A percentile compares a stretch with the other conserved stretches of the same genome.
phyloP scores from a whole-genome alignment of 2,888 invertebrate genomes.

The Lepidochitona cinerea region DNA sequence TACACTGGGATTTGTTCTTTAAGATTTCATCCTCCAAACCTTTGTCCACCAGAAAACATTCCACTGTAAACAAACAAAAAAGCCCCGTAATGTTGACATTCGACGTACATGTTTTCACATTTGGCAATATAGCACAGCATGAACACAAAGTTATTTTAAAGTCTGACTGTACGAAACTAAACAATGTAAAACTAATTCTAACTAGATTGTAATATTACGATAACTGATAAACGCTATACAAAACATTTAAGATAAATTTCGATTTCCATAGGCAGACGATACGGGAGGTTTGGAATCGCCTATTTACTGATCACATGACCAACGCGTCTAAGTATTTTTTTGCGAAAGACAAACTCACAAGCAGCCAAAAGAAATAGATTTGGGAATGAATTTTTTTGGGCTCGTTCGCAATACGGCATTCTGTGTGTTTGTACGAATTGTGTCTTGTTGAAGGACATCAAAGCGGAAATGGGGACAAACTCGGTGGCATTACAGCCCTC shows the following conservation, averaged over 20 bases:
- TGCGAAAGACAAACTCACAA: too few species aligned
- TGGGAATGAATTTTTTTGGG: too few species aligned
- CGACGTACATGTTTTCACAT: not conserved
- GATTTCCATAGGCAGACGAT: too few species aligned
- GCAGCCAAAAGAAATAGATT: too few species aligned
- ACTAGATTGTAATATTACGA: not conserved
- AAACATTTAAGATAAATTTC: too few species aligned
- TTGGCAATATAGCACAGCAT: not conserved
- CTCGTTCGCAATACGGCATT: not conserved
- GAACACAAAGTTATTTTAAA: too few species aligned
- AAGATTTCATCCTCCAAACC: not conserved
- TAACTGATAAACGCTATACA: not conserved
- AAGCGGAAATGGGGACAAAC: not conserved
- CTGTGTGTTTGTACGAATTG: not conserved
- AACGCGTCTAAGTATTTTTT: too few species aligned
- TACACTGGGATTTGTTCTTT: not conserved
- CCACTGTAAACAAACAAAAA: not conserved
- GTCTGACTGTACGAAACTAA: too few species aligned
- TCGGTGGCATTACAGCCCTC: not conserved
- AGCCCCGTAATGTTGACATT: not conserved
- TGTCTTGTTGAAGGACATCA: not conserved
- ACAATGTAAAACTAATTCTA: too few species aligned
- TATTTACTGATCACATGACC: too few species aligned
- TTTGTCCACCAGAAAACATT: slow-evolving; percentile 1
- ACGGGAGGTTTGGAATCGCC: too few species aligned